Conservation (phyloP, 2,113 vertebrate species). For the Eulemur macaco region DNA sequence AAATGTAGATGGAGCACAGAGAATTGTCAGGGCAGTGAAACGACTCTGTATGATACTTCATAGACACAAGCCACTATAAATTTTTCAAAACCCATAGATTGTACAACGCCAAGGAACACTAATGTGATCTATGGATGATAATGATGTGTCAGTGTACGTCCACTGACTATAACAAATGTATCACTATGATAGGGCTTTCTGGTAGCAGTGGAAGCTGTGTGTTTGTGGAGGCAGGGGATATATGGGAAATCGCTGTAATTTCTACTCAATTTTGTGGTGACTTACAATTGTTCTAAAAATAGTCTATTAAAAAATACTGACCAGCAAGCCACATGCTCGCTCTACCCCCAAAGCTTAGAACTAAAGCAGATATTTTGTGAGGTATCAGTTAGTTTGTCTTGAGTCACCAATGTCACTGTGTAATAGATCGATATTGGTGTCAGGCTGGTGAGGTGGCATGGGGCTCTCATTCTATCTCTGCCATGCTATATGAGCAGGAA, state of each 20-base stretch:
- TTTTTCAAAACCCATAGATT: neutral
- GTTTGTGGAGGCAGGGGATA: neutral
- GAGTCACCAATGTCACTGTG: neutral
- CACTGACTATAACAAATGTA: neutral
- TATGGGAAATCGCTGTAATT: neutral
- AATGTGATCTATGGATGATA: neutral
- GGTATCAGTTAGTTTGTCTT: neutral
- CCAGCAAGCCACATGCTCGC: neutral
- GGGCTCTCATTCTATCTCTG: neutral
- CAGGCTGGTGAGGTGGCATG: neutral
- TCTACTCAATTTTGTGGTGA: neutral
- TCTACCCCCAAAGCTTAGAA: too few species aligned
- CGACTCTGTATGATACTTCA: neutral
- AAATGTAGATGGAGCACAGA: neutral
- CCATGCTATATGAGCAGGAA: neutral
- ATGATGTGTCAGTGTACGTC: neutral
- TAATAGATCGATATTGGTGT: neutral
- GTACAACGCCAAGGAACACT: neutral
- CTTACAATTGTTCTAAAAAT: neutral
- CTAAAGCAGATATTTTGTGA: neutral
- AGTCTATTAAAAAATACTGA: neutral
- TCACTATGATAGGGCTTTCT: neutral
- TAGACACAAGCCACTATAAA: neutral
- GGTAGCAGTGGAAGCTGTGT: neutral
- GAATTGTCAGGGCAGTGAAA: neutral